Evolutionary conservation across 1,140 invertebrate species (phyloP).

Genomic region (Bombus picipes): DNA sequence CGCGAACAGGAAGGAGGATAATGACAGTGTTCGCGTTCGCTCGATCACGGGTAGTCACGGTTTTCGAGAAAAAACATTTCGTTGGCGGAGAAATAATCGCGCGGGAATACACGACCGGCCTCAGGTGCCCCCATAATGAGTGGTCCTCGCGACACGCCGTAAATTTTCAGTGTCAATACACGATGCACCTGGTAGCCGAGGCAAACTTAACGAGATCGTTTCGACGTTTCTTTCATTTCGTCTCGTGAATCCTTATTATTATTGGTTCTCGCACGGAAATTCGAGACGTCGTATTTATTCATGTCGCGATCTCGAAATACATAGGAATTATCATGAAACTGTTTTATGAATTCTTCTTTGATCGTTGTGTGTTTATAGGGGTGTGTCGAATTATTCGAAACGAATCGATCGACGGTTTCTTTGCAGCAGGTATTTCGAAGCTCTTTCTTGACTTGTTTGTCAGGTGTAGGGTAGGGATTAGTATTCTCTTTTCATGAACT

Average conservation of each 20-base stretch:
- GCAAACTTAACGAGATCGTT: constrained; percentile 53
- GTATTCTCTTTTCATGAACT: background rate
- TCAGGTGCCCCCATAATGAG: constrained; percentile 61
- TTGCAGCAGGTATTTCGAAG: background rate
- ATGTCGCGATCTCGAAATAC: background rate
- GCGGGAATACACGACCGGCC: constrained; percentile 7
- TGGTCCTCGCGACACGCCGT: constrained; percentile 45
- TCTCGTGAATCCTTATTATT: constrained; percentile 22
- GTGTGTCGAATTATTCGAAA: background rate
- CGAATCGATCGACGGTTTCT: background rate
- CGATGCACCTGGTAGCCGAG: constrained; percentile 45
- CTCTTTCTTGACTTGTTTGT: background rate
- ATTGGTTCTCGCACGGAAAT: background rate
- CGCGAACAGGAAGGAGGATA: constrained; percentile 54
- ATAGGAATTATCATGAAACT: background rate
- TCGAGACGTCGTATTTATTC: background rate
- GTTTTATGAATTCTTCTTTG: too few species aligned
- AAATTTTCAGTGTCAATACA: constrained; percentile 60
- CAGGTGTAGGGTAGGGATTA: background rate
- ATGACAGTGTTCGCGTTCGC: constrained; percentile 50
- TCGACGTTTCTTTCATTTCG: constrained; percentile 29
- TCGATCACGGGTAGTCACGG: constrained; percentile 54
- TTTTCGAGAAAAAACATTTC: constrained; percentile 46
- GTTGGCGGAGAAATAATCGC: constrained; percentile 8
- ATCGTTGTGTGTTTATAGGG: background rate